Percentiles rank a stretch among this genome's conserved stretches.
Evolutionary conservation across 2,113 vertebrate species (phyloP).

Genomic region (Nerophis ophidion): DNA sequence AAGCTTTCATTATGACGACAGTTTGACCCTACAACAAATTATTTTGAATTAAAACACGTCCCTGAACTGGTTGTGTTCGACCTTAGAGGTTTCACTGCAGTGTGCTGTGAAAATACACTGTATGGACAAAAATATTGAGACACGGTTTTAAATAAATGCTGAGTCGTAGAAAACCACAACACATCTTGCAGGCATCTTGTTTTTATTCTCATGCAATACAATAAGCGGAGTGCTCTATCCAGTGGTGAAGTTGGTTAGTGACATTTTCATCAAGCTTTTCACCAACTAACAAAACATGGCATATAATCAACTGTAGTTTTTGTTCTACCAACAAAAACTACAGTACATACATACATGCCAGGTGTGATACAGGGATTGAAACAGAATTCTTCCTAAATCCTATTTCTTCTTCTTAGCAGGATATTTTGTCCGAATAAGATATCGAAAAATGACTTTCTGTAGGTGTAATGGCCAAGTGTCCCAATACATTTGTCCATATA

Average conservation of each 20-base stretch:
- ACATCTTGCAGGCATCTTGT: neutral
- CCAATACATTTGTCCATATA: constrained; percentile 1
- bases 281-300: too few relatives aligned
- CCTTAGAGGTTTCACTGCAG: constrained; percentile 5
- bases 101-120: neutral
- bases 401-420: neutral
- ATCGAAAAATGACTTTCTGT: neutral
- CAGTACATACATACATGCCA: too few relatives aligned
- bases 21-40: too few relatives aligned
- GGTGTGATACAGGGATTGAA: too few relatives aligned
- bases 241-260: too few relatives aligned
- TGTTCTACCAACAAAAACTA: too few relatives aligned
- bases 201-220: neutral
- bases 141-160: neutral
- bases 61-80: neutral
- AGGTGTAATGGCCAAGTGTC: neutral
- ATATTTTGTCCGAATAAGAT: neutral
- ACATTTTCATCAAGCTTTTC: too few relatives aligned
- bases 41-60: too few relatives aligned
- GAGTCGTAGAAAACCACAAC: neutral
- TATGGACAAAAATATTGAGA: constrained; percentile 9
- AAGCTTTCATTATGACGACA: too few relatives aligned
- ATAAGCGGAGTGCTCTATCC: neutral
- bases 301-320: too few relatives aligned
- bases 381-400: too few relatives aligned